phyloP scores from a whole-genome alignment of 2,888 invertebrate species.

The Eristalis tenax region DNA sequence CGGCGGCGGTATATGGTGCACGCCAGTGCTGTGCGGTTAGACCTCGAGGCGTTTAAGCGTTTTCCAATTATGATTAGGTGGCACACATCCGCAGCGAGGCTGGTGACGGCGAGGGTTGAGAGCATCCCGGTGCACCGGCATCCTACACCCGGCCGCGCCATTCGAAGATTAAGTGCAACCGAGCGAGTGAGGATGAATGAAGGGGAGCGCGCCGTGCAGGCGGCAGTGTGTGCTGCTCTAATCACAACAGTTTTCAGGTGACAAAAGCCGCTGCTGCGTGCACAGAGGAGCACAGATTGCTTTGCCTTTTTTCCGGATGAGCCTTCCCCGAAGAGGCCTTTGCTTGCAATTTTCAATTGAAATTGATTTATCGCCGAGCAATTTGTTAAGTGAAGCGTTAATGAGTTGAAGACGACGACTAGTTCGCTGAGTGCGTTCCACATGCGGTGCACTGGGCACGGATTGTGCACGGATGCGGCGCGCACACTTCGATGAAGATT shows the following conservation, averaged over 20 bases:
- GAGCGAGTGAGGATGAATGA: constrained; percentile 57
- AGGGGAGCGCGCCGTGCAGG: constrained; percentile 3
- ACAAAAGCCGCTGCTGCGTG: constrained; percentile 58
- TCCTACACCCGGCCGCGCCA: background rate
- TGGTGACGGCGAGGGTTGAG: constrained; percentile 15
- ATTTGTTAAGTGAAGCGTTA: constrained; percentile 57
- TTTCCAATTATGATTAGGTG: constrained; percentile 66
- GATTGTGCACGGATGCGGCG: constrained; percentile 4
- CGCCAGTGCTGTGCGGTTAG: constrained; percentile 52
- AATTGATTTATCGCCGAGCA: constrained; percentile 62
- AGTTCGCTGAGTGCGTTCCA: background rate
- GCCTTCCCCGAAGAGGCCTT: constrained; percentile 6
- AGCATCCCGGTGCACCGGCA: background rate
- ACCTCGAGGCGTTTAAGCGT: constrained; percentile 66
- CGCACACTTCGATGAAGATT: constrained; percentile 26
- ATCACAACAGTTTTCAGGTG: constrained; percentile 66
- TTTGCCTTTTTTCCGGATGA: constrained; percentile 49
- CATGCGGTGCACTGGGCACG: background rate
- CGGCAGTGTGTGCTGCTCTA: constrained; percentile 37
- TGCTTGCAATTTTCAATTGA: constrained; percentile 48
- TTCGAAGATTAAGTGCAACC: constrained; percentile 56
- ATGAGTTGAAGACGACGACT: constrained; percentile 32
- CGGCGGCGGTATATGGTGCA: constrained; percentile 28
- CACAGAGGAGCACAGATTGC: constrained; percentile 17
- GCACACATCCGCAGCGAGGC: constrained; percentile 66